Base-by-base conservation (phyloP, 1,140 invertebrate genomes). In the Rhynchophorus ferrugineus region DNA sequence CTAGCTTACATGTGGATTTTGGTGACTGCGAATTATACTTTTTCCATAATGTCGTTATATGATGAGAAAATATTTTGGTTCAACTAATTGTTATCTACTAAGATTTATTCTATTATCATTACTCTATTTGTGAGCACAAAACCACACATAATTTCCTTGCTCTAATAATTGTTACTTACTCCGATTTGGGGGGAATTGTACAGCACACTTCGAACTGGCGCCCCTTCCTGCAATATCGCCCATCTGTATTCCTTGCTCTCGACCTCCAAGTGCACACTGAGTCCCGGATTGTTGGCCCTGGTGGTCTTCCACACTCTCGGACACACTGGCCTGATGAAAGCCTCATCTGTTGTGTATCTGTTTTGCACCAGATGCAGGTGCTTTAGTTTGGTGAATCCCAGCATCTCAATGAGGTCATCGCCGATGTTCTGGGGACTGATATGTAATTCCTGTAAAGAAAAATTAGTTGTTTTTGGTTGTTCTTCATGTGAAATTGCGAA, bases 341-440 rank as follows among this genome's bases (percentile, higher is more conserved):
- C 64, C 37, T 76, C 73, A 48, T 72, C 71, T 7, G 79, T 75
- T 43, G 80, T 81, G 56, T 86, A 87, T 35, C 78, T 73, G 68
- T 89, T 90, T 67, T 91, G 87, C 7, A 89, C 63, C 42, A 93
- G 80, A 67, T 88, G 80, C 37, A 93, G 69, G 61, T 91, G 81
- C 36, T 74, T 66, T 14, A 92, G 64, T 57, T 74, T 76, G 0
- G 80, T 83, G 46, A 81, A 75, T n/a, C 79, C 76, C 24, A 89
- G 61, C 18, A 89, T 62, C 48, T 83, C 74, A 5, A 91, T 61
- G 0, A 88, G 71, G 65, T 91, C 87, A 53, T 87, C 82, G 41
- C 84, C 79, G 11, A 92, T 68, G 69, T 89, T 90, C 70, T 91
- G 87, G 0, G 89, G 86, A 62, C 85, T 87, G 14, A 91, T 79